Evolutionary conservation across 1,140 invertebrate species (phyloP).

Genomic region (Drosophila tani): DNA sequence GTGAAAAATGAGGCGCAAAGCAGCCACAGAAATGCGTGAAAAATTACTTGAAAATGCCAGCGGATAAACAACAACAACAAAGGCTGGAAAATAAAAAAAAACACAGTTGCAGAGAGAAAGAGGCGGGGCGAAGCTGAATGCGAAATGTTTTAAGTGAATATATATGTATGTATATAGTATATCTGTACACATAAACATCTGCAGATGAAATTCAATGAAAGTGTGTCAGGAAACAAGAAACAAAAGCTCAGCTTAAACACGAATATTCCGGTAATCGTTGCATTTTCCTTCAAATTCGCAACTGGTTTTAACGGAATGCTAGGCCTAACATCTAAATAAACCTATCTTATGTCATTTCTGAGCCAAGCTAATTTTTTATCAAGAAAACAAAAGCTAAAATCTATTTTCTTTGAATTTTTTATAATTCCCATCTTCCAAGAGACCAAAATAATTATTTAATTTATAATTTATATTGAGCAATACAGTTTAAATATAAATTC

Average conservation of each 20-base stretch:
- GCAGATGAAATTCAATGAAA: conserved; percentile 16
- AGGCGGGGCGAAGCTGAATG: conserved; percentile 19
- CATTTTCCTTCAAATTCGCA: not conserved
- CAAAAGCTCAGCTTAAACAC: not conserved
- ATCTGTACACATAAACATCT: conserved; percentile 24
- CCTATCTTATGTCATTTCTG: too few relatives aligned
- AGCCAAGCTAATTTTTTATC: too few relatives aligned
- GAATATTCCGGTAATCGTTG: too few relatives aligned
- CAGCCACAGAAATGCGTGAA: conserved; percentile 81
- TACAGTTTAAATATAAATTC: too few relatives aligned
- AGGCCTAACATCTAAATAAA: not conserved
- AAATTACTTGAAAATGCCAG: conserved; percentile 80
- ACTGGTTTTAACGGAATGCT: too few relatives aligned
- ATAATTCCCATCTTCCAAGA: too few relatives aligned
- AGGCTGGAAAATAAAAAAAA: conserved; percentile 14
- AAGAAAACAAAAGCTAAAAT: too few relatives aligned
- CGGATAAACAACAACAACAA: conserved; percentile 62
- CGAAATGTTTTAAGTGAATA: conserved; percentile 65
- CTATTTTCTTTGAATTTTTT: too few relatives aligned
- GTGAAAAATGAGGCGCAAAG: conserved; percentile 81
- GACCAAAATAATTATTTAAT: too few relatives aligned
- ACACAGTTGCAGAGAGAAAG: not conserved
- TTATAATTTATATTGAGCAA: too few relatives aligned
- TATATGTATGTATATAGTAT: conserved; percentile 27
- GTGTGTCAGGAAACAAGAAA: conserved; percentile 5